phyloP scores from a whole-genome alignment of 2,797 vertebrate genomes.

The Anguilla pacifica region DNA sequence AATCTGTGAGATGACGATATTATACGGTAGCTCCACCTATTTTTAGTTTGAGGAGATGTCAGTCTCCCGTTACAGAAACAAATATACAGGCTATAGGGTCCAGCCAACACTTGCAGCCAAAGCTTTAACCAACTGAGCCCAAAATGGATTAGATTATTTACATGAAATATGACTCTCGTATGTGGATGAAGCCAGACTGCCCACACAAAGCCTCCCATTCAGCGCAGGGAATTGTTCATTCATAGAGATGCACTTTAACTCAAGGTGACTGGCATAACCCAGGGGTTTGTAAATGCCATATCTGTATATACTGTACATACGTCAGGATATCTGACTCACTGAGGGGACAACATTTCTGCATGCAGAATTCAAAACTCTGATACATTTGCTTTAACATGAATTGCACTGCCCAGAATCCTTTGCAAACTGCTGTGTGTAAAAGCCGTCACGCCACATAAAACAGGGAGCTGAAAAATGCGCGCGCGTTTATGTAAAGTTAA shows the following conservation, averaged over 20 bases:
- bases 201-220: conserved; percentile 1
- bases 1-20: neutral
- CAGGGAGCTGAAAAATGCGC: neutral
- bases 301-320: neutral
- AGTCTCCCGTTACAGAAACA: neutral
- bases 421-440: neutral
- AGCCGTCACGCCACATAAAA: neutral
- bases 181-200: neutral
- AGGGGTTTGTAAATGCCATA: neutral
- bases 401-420: neutral
- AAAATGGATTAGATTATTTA: neutral
- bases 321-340: neutral
- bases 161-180: neutral
- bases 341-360: neutral
- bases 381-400: no score
- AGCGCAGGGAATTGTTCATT: neutral
- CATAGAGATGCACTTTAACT: neutral
- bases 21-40: neutral
- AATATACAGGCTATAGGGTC: neutral
- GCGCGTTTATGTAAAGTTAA: neutral
- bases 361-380: neutral
- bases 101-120: neutral
- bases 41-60: neutral
- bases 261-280: neutral
- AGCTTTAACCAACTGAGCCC: neutral